Conservation (phyloP, 2,888 invertebrate genomes). For the Epinotia ramella region DNA sequence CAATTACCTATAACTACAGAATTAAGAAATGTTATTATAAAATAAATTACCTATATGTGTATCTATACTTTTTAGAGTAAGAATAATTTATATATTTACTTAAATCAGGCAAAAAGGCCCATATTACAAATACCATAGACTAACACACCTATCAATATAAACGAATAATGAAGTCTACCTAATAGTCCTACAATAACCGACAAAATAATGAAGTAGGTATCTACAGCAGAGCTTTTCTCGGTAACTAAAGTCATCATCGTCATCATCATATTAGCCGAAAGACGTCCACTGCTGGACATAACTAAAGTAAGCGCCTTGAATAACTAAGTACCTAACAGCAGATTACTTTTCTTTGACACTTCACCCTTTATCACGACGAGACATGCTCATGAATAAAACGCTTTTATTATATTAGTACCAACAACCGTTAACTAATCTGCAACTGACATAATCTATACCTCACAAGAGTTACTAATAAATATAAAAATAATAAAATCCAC, state of each 20-base stretch:
- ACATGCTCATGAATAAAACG: slow-evolving; percentile 30
- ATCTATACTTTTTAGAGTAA: too few species aligned
- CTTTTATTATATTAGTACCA: slow-evolving; percentile 37
- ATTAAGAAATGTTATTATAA: not conserved
- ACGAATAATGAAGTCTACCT: too few species aligned
- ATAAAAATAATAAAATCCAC: slow-evolving; percentile 51
- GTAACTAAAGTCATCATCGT: too few species aligned
- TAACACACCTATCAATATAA: too few species aligned
- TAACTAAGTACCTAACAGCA: slow-evolving; percentile 17
- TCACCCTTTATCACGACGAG: slow-evolving; percentile 29
- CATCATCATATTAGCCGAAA: too few species aligned
- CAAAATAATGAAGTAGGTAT: not conserved
- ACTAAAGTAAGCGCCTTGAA: slow-evolving; percentile 7
- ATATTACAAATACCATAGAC: too few species aligned
- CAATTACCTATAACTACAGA: not conserved
- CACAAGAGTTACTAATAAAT: slow-evolving; percentile 18
- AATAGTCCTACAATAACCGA: not conserved
- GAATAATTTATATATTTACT: too few species aligned
- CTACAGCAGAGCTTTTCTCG: not conserved
- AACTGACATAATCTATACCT: slow-evolving; percentile 41
- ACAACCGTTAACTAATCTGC: slow-evolving; percentile 41
- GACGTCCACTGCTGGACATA: too few species aligned
- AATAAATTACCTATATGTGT: too few species aligned
- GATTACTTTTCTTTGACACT: slow-evolving; percentile 31
- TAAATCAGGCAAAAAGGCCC: too few species aligned